These are phyloP conservation scores for Siderastrea radians DNA, from an alignment of 92 coral and sea anemone species.

Conservation along the genomic window DNA sequence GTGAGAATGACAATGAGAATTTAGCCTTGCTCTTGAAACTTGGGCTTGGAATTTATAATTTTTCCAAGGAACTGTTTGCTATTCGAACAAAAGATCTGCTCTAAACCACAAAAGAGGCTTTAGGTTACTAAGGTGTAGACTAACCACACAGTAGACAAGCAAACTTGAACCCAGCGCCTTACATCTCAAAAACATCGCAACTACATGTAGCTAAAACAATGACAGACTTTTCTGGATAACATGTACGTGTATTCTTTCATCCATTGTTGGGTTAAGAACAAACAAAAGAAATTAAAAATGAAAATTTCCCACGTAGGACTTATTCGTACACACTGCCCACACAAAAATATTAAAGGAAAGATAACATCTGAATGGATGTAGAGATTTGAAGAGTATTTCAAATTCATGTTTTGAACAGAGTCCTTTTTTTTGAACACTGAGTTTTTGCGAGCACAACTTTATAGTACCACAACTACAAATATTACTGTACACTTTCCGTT, in stretches of 20 bases:
- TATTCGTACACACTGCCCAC: conserved; percentile 19
- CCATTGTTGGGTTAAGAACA: background rate
- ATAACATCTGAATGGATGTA: background rate
- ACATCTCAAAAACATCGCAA: background rate
- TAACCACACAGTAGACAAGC: background rate
- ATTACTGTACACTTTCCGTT: too few relatives aligned
- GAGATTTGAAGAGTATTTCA: background rate
- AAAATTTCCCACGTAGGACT: background rate
- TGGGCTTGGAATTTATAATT: background rate
- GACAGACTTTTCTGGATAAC: background rate
- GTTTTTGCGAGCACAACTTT: too few relatives aligned
- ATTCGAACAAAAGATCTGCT: background rate
- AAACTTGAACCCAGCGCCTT: background rate
- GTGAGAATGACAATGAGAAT: too few relatives aligned
- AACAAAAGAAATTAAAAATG: conserved; percentile 19
- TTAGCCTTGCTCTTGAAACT: too few relatives aligned
- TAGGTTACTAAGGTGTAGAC: background rate
- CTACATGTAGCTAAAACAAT: background rate
- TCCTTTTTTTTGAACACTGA: too few relatives aligned
- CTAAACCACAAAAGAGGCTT: conserved; percentile 12
- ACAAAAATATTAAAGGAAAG: background rate
- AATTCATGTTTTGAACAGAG: background rate
- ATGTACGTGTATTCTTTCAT: background rate
- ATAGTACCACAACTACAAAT: too few relatives aligned
- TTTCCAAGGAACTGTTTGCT: background rate